Evolutionary conservation across 1,140 invertebrate genomes (phyloP), one percentile per base, ranked within the genome.

Genomic region (Drosophila fuyamai): DNA sequence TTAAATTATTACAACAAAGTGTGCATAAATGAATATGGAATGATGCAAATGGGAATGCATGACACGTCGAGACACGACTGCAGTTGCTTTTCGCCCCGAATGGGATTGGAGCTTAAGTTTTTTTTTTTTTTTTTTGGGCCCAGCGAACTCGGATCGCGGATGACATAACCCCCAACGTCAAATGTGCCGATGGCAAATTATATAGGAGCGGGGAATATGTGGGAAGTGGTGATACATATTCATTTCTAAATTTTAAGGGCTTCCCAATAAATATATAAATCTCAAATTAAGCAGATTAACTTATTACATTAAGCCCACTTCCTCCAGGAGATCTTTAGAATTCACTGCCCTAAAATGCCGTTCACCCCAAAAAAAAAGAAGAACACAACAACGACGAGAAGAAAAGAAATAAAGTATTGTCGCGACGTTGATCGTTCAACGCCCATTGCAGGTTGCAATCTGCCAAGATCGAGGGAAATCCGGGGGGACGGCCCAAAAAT

Each of bases 1-100:
- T 89, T 76, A 88, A 86, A 86, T 86, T 88, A 86, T 86, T 88
- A 83, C 82, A 83, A 79, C 66, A 77, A 86, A 75, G 67, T 88
- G 83, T 79, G 76, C 83, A 86, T 86, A 86, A 88, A 88, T 88
- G 84, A 79, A 88, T 86, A 86, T 72, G 76, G 71, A 88, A 88
- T 86, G 79, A 86, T 81, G 79, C 62, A 73, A 66, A 79, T 81
- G 79, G 70, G 48, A 88, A 88, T 86, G 82, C 82, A 79, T 86
- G 79, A 83, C 82, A 82, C 79, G 79, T 82, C 65, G 65, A 56
- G 67, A 35, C 67, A 58, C 67, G 67, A 71, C 58, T 71, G 51
- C 40, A 43, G 60, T 67, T 63, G 62, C 47, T 59, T 59, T 27
- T 59, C 44, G 63, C 53, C 40, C 44, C 53, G 35, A 44, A 44